Base-by-base conservation (phyloP, 2,797 vertebrate genomes). In the Megalops cyprinoides region DNA sequence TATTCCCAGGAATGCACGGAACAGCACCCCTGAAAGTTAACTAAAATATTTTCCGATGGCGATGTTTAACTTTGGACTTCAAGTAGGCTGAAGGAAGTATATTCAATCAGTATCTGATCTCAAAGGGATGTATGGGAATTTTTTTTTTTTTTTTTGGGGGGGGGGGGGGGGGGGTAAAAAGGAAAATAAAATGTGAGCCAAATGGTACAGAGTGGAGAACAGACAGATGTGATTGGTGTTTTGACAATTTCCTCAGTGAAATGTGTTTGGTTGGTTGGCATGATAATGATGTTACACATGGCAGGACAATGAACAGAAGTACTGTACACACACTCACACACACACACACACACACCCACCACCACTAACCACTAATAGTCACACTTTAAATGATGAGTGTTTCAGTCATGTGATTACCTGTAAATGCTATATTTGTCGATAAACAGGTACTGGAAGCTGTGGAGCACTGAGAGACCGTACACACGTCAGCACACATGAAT, bases 401-500 rank as follows among this genome's bases (percentile, higher is more conserved):
- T 49, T 74, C 73, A 73, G 25, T 77, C 73, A 75, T 76, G 44
- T 71, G 76, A 80, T 76, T 69, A 79, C 81, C 76, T 67, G 55
- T 42, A 53, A 81, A 71, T 1, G 74, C 39, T 46, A 2, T 74
- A 49, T 8, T 56, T 51, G 74, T 51, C 51, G 49, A 53, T 51
- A 79, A 53, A 74, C 77, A n/a, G 34, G 31, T 18, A 34, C 67
- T 14, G n/a, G 37, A 2, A 25, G 77, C 83, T 85, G 84, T n/a
- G n/a, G n/a, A n/a, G n/a, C n/a, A n/a, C n/a, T n/a, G n/a, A n/a
- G n/a, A n/a, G n/a, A n/a, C n/a, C n/a, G n/a, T n/a, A n/a, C n/a
- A n/a, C n/a, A n/a, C n/a, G 84, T 78, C 25, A 7, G 18, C 31
- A 82, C 85, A 91, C n/a, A 90, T 91, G 89, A 88, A 87, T 84